Conservation (phyloP, 1,140 invertebrate genomes). For the Melanaphis sacchari region DNA sequence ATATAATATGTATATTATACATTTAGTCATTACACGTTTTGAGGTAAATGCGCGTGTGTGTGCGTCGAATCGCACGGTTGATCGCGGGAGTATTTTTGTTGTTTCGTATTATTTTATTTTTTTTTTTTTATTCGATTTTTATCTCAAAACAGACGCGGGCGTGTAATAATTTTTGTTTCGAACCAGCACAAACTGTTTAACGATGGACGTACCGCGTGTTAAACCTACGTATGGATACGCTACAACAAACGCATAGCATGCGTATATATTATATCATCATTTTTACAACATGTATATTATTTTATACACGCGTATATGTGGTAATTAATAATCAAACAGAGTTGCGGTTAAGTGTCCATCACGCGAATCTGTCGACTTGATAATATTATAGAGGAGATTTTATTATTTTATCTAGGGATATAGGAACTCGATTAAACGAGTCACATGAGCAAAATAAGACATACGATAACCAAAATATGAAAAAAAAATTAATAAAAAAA, state of each 20-base stretch:
- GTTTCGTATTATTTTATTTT: background rate
- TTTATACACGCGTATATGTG: background rate
- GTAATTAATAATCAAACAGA: background rate
- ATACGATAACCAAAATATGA: background rate
- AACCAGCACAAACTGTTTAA: background rate
- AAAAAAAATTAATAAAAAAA: too few relatives aligned
- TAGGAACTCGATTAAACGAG: too few relatives aligned
- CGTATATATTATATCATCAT: background rate
- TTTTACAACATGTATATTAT: background rate
- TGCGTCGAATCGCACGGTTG: background rate
- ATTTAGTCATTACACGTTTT: background rate
- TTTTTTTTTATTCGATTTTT: constrained; percentile 14
- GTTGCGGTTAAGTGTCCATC: background rate
- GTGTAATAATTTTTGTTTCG: background rate
- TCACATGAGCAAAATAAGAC: background rate
- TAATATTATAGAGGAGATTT: background rate
- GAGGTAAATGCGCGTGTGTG: background rate
- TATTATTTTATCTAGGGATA: background rate
- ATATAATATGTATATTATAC: background rate
- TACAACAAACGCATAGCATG: background rate
- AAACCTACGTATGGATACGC: too few relatives aligned
- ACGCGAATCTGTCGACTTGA: background rate
- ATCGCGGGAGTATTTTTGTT: background rate
- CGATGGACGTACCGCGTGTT: background rate
- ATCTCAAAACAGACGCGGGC: background rate